Evolutionary conservation across 1,140 invertebrate genomes (phyloP), one percentile per base, ranked within the genome.

Genomic region (Belonocnema kinseyi): DNA sequence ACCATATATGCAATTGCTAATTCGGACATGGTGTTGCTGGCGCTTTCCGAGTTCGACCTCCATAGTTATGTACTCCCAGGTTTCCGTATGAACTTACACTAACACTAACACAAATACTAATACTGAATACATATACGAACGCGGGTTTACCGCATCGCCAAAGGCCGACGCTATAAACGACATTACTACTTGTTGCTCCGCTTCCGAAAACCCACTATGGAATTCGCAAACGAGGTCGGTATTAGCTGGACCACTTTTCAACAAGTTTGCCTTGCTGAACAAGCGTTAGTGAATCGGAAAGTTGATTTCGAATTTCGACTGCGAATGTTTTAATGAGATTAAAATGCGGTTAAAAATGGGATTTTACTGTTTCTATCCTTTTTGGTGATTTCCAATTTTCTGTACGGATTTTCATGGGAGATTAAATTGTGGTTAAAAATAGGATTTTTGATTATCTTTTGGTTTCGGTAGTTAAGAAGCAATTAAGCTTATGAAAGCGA

Each of bases 141-240:
- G 78, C 81, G 77, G 78, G 82, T 84, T 70, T 76, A 76, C 72
- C 52, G 66, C 80, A 76, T 77, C 79, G 80, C 81, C 80, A 80
- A 79, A 76, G 83, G 40, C 66, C 75, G 76, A 76, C 82, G 80
- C 80, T 86, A 82, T 85, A 85, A 88, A 86, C 84, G 82, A 82
- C 85, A 83, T 89, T 88, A 88, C 89, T 90, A 90, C 89, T 90
- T 90, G 89, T 90, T 90, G 89, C 89, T 88, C 86, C 81, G 78
- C 84, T 85, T 86, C 86, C 85, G 85, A 86, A 86, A 87, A 85
- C 83, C 80, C 76, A 83, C 82, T 76, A 77, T 66, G 73, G 72
- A 73, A 40, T 66, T 66, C 61, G 33, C n/a, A 33, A 66, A 66
- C 40, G 26, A 66, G 61, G 61, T 66, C 61, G 61, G 33, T 66